Evolutionary conservation across 2,797 vertebrate species (phyloP).

Genomic region (Aselliscus stoliczkanus): DNA sequence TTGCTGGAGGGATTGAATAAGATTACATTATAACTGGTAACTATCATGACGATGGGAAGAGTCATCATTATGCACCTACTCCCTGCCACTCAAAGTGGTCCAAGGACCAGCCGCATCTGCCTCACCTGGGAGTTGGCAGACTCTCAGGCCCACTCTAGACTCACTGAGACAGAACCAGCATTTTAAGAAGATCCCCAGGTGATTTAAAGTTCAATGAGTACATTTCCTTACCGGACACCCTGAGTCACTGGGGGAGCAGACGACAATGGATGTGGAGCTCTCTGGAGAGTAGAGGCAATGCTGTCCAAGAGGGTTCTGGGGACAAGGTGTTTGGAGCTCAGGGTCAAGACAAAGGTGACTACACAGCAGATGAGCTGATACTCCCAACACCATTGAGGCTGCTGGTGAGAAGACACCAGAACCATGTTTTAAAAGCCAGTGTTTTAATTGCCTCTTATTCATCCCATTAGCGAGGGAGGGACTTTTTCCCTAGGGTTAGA

Average conservation of each 20-base stretch:
- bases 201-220: neutral
- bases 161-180: neutral
- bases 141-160: neutral
- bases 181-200: neutral
- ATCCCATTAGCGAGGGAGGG: neutral
- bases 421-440: neutral
- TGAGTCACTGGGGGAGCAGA: neutral
- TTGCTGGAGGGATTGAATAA: neutral
- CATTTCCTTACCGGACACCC: neutral
- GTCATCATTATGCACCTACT: fast-evolving
- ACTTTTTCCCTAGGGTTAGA: neutral
- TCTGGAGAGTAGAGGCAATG: neutral
- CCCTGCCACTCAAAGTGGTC: neutral
- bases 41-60: neutral
- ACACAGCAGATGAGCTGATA: too few relatives aligned
- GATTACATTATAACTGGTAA: too few relatives aligned
- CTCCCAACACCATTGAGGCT: too few relatives aligned
- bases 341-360: neutral
- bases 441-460: neutral
- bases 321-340: neutral
- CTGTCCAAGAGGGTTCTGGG: too few relatives aligned
- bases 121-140: neutral
- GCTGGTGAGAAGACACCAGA: neutral
- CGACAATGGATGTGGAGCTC: neutral
- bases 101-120: too few relatives aligned